phyloP scores from a whole-genome alignment of 2,113 vertebrate species.

The Stictonetta naevosa region DNA sequence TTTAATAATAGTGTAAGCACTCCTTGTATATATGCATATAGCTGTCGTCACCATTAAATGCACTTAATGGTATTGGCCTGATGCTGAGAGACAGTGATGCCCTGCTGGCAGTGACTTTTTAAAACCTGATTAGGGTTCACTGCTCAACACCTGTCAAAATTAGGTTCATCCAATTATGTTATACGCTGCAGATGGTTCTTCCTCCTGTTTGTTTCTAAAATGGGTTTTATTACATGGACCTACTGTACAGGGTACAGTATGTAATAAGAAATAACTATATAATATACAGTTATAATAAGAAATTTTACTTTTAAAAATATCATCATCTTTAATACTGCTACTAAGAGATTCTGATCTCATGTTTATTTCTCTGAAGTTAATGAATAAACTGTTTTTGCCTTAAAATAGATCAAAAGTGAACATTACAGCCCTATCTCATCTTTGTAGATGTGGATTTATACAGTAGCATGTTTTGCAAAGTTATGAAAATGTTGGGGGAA shows the following conservation, averaged over 20 bases:
- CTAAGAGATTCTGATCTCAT: background rate
- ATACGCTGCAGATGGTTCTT: background rate
- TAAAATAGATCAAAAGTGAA: background rate
- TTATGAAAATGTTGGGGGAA: background rate
- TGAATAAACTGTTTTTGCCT: background rate
- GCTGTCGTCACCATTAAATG: background rate
- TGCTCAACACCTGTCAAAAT: constrained; percentile 30
- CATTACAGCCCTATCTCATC: background rate
- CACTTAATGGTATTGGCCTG: background rate
- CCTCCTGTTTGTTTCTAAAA: background rate
- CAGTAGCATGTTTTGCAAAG: background rate
- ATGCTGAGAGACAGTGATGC: constrained; percentile 12
- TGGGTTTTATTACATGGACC: background rate
- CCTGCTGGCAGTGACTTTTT: background rate
- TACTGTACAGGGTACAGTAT: background rate
- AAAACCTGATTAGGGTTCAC: background rate
- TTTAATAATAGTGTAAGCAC: background rate
- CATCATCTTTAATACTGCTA: background rate
- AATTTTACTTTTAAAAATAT: background rate
- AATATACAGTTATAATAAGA: background rate
- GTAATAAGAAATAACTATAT: too few species aligned
- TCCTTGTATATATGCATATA: background rate
- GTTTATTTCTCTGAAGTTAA: background rate
- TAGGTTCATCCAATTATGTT: background rate
- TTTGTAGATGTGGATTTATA: background rate